Conservation (phyloP, 2,888 invertebrate genomes). For the Drosophila mimica region DNA sequence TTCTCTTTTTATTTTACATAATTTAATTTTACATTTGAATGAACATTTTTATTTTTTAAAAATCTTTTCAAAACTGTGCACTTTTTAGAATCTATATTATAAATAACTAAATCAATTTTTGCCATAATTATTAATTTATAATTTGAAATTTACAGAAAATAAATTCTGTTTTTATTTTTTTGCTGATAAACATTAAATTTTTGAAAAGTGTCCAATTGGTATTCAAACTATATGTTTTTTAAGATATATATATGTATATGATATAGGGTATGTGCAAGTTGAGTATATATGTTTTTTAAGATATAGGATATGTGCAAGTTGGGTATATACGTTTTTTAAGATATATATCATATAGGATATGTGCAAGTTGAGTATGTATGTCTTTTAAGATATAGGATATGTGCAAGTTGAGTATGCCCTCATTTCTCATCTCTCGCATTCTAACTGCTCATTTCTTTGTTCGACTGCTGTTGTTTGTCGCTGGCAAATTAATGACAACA, state of each 20-base stretch:
- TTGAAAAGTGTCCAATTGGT: no score
- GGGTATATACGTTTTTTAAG: not conserved
- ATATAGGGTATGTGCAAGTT: no score
- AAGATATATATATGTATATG: no score
- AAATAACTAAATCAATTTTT: no score
- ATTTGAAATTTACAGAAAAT: not conserved
- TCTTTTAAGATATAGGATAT: constrained; percentile 1
- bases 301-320: not conserved
- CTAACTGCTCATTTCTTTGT: constrained; percentile 14
- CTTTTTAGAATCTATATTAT: not conserved
- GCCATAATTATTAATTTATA: not conserved
- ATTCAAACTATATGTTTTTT: not conserved
- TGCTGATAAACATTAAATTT: no score
- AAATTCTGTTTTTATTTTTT: not conserved
- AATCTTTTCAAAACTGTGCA: not conserved
- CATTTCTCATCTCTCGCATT: rapidly evolving
- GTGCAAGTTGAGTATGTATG: no score
- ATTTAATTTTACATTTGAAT: not conserved
- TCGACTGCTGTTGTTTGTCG: constrained; percentile 24
- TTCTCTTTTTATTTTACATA: not conserved
- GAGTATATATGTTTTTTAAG: no score
- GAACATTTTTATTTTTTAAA: not conserved
- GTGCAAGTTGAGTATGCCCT: rapidly evolving
- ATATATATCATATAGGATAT: no score
- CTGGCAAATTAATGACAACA: constrained; percentile 71